Percentiles rank a stretch among this genome's conserved stretches.
Conservation (phyloP, 2,888 invertebrate species). For the Dusona sp. region DNA sequence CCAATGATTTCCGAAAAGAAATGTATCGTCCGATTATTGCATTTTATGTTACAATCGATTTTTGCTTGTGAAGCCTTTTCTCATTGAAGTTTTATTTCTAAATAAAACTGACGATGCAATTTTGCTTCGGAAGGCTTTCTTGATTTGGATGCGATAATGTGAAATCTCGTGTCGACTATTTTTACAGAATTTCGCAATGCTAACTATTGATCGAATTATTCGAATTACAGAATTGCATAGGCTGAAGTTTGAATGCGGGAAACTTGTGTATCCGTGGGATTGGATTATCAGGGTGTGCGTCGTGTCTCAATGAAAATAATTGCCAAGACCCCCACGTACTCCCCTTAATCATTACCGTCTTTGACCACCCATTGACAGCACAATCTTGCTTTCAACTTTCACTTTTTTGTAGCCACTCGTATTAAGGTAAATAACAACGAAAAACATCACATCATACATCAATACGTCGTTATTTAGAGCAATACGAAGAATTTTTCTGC, state of each 20-base stretch:
- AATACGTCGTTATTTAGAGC: neutral
- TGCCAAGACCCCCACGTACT: neutral
- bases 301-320: slow-evolving; percentile 13
- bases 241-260: neutral
- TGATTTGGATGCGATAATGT: neutral
- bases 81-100: neutral
- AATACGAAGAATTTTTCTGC: neutral
- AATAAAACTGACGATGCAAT: neutral
- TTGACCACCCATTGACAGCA: slow-evolving; percentile 24
- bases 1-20: no score
- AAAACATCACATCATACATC: neutral
- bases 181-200: no score
- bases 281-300: no score
- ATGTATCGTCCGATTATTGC: no score
- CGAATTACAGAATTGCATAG: slow-evolving; percentile 2
- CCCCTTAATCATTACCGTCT: neutral
- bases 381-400: slow-evolving; percentile 74
- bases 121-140: neutral
- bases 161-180: neutral
- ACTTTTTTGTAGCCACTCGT: slow-evolving; percentile 66
- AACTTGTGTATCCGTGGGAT: neutral
- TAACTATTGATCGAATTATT: neutral
- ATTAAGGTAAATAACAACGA: slow-evolving; percentile 14
- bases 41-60: neutral
- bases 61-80: neutral